A percentile compares a stretch with the other conserved stretches of the same genome.
Conservation (phyloP, 1,140 invertebrate genomes). For the Arctopsyche grandis region DNA sequence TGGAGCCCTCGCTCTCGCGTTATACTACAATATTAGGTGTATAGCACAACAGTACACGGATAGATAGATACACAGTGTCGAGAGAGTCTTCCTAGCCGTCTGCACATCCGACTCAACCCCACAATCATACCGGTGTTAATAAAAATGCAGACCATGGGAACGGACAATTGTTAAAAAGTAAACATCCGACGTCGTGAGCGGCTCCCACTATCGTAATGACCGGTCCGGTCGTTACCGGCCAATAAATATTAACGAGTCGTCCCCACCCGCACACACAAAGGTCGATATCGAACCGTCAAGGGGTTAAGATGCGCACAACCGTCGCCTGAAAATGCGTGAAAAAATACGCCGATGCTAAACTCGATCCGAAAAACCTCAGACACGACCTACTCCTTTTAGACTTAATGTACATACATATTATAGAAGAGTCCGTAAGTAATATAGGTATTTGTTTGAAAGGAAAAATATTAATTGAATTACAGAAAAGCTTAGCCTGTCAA, state of each 20-base stretch:
- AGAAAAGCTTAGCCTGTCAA: too few relatives aligned
- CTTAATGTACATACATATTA: too few relatives aligned
- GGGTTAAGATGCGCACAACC: background rate
- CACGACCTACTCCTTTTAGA: too few relatives aligned
- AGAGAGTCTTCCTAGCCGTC: too few relatives aligned
- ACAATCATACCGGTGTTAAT: slow-evolving; percentile 52
- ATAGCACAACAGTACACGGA: too few relatives aligned
- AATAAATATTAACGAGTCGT: slow-evolving; percentile 40
- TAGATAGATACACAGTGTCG: too few relatives aligned
- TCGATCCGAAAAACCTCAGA: too few relatives aligned
- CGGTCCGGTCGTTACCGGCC: slow-evolving; percentile 7
- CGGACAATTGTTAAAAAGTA: slow-evolving; percentile 45
- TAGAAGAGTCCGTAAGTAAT: too few relatives aligned
- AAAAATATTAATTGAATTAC: too few relatives aligned
- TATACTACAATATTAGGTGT: background rate
- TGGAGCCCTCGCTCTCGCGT: background rate
- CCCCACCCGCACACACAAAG: background rate
- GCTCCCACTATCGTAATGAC: slow-evolving; percentile 33
- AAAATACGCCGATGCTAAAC: too few relatives aligned
- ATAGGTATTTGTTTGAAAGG: too few relatives aligned
- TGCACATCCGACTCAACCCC: slow-evolving; percentile 20
- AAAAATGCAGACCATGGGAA: slow-evolving; percentile 53
- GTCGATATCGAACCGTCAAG: background rate
- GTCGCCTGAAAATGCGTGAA: too few relatives aligned
- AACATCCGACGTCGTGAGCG: slow-evolving; percentile 43